Evolutionary conservation across 2,797 vertebrate genomes (phyloP).

Genomic region (Bryconaethiops microstoma): DNA sequence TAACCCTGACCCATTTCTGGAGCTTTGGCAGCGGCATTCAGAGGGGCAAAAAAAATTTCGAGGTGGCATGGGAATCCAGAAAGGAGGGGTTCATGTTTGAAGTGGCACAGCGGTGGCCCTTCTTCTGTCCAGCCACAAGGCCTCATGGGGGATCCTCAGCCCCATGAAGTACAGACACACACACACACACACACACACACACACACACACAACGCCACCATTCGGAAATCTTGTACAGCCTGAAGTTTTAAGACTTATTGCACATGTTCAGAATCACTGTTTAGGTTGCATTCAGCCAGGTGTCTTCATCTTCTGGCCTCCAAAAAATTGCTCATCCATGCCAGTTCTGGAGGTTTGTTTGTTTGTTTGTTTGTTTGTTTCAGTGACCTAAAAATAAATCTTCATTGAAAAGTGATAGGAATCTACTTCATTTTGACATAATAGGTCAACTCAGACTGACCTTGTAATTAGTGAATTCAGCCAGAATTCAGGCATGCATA

Average conservation of each 20-base stretch:
- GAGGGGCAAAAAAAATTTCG: constrained; percentile 18
- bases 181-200: constrained; percentile 1
- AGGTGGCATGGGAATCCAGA: constrained; percentile 40
- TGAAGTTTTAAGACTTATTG: background rate
- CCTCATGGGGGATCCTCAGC: background rate
- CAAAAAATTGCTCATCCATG: background rate
- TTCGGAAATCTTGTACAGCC: background rate
- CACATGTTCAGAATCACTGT: background rate
- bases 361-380: too few species aligned
- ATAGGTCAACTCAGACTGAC: too few species aligned
- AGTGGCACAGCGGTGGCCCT: constrained; percentile 15
- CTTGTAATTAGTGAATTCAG: too few species aligned
- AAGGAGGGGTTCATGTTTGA: constrained; percentile 30
- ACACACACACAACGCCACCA: background rate
- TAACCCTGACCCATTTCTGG: constrained; percentile 78
- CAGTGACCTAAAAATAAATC: too few species aligned
- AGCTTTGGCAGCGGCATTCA: constrained; percentile 52
- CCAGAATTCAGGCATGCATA: too few species aligned
- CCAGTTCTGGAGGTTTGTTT: too few species aligned
- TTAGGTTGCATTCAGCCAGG: background rate
- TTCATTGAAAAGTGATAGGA: too few species aligned
- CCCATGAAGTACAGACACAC: background rate
- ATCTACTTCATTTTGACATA: too few species aligned
- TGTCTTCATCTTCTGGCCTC: background rate
- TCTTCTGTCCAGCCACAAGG: constrained; percentile 16